phyloP scores from a whole-genome alignment of 2,888 invertebrate species.

The Xylota segnis region DNA sequence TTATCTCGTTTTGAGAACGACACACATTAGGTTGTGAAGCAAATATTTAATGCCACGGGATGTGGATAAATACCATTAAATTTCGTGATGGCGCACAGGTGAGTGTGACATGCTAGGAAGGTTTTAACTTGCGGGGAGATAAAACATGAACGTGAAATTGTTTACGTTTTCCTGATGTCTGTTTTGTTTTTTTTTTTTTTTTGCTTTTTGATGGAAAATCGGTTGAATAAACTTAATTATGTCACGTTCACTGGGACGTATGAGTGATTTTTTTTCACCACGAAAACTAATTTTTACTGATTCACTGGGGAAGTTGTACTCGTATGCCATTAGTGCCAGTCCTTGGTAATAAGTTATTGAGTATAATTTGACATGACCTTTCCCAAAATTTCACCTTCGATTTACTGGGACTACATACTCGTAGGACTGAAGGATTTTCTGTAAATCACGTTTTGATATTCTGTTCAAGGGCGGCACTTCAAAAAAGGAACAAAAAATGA shows the following conservation, averaged over 20 bases:
- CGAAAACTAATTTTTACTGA: neutral
- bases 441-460: too few species aligned
- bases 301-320: neutral
- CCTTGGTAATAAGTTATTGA: neutral
- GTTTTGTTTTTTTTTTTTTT: neutral
- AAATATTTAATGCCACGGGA: conserved; percentile 51
- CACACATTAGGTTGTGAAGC: conserved; percentile 23
- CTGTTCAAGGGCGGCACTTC: too few species aligned
- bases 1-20: conserved; percentile 31
- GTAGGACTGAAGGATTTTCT: too few species aligned
- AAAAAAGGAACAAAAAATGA: too few species aligned
- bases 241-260: conserved; percentile 3
- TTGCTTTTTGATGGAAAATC: neutral
- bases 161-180: conserved; percentile 23
- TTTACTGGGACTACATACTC: too few species aligned
- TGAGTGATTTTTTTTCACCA: neutral
- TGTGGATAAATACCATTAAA: conserved; percentile 57
- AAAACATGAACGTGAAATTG: conserved; percentile 40
- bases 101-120: neutral
- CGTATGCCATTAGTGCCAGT: neutral
- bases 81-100: conserved; percentile 23
- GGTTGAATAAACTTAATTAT: conserved; percentile 26
- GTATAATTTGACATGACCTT: too few species aligned
- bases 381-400: too few species aligned
- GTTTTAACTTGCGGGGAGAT: conserved; percentile 13